Base-by-base conservation (phyloP, 2,888 invertebrate genomes). In the Dilophus febrilis region DNA sequence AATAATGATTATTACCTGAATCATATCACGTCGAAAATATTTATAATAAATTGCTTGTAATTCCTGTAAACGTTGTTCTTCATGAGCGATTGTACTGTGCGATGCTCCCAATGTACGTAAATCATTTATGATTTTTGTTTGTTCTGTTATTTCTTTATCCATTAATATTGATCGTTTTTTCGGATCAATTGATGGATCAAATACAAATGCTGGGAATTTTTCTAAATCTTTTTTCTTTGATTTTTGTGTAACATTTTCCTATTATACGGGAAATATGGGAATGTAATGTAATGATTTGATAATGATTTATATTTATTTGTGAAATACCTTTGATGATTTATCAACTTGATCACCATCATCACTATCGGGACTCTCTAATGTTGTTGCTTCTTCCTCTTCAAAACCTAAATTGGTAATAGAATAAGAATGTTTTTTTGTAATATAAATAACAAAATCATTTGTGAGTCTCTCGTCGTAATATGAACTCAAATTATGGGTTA, bases 141-240 rank as follows among this genome's bases (percentile, higher is more conserved):
- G 92, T 58, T 95, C 94, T 55, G 88, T 90, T 90, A 98, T 92
- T 65, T 92, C 92, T 55, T 86, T 84, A 63, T 95, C 94, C 51
- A 94, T 86, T 45, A 92, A 71, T 54, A 87, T 82, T n/a, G 90
- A 87, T 13, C 92, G 73, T 54, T 83, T 79, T 54, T 78, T 78
- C 12, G 85, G 77, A 56, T 84, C 85, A 34, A 84, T 66, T 7
- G 72, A 72, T 12, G 78, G 73, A 65, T 87, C 86, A 53, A 84
- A 80, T 39, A 85, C 75, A 59, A 87, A 88, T 7, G 83, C 74
- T 0, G 90, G 88, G 37, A 90, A 64, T 53, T 74, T 76, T 51
- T 84, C 85, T 14, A 77, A 71, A 55, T 73, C 72, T 47, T 77
- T 75, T 43, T 39, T n/a, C 34, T 74, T 71, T 4, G 70, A 65